Conservation (phyloP, 2,797 vertebrate genomes). For the Picus viridis region DNA sequence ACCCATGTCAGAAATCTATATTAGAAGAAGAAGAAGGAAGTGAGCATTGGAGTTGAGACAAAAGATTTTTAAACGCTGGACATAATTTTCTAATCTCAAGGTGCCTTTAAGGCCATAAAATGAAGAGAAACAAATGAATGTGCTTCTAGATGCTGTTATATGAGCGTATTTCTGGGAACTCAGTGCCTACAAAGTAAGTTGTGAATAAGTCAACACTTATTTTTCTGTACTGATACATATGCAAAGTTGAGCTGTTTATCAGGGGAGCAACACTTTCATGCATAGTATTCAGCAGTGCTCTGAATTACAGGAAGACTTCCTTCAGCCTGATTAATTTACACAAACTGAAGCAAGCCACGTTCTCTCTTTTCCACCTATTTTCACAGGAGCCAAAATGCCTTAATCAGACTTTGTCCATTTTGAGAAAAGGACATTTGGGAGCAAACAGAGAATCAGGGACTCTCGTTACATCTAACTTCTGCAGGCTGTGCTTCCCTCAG, state of each 20-base stretch:
- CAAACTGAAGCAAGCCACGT: constrained; percentile 9
- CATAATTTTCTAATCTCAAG: background rate
- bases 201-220: constrained; percentile 46
- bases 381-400: background rate
- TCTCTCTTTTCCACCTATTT: constrained; percentile 3
- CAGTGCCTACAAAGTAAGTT: background rate
- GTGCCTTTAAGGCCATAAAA: constrained; percentile 21
- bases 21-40: background rate
- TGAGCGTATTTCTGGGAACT: constrained; percentile 30
- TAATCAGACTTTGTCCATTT: background rate
- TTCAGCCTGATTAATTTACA: constrained; percentile 13
- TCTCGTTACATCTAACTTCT: background rate
- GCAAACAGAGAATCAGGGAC: background rate
- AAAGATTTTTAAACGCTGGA: background rate
- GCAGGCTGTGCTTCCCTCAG: background rate
- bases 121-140: constrained; percentile 1
- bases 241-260: background rate
- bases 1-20: background rate
- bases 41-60: background rate
- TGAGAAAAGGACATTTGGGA: background rate
- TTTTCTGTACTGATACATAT: constrained; percentile 1
- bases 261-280: constrained; percentile 37
- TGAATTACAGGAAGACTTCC: constrained; percentile 34
- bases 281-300: constrained; percentile 20
- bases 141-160: background rate